Evolutionary conservation across 2,888 invertebrate species (phyloP).

Genomic region (Patella pellucida): DNA sequence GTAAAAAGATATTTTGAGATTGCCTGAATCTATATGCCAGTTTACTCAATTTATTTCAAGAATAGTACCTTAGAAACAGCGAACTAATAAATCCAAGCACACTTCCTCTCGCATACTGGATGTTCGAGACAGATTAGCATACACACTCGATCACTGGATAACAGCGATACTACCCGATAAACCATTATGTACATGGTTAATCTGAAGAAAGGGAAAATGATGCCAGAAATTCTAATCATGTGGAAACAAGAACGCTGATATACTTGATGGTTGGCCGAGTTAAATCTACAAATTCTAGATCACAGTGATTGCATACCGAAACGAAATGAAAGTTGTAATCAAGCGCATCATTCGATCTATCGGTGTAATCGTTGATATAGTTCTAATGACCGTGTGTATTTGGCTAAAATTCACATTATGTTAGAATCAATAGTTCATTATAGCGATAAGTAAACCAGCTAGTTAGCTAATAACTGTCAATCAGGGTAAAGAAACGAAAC

Average conservation of each 20-base stretch:
- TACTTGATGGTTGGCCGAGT: neutral
- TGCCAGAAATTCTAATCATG: neutral
- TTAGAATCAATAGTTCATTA: constrained; percentile 1
- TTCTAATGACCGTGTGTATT: constrained; percentile 6
- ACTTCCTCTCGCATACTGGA: too few species aligned
- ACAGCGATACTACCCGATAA: neutral
- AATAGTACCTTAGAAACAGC: too few species aligned
- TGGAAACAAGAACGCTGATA: neutral
- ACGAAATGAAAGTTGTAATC: constrained; percentile 10
- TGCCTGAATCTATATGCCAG: too few species aligned
- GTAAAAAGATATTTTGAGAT: too few species aligned
- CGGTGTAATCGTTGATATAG: neutral
- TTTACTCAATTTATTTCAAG: too few species aligned
- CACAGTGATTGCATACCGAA: neutral
- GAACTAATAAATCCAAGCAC: too few species aligned
- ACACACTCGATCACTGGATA: neutral
- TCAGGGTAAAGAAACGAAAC: neutral
- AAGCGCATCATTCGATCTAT: neutral
- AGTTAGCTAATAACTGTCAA: neutral
- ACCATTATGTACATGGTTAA: neutral
- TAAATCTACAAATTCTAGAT: neutral
- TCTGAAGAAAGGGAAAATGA: neutral
- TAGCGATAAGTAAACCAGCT: neutral
- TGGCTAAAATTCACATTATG: neutral
- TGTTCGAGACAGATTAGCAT: too few species aligned